A percentile compares a stretch with the other conserved stretches of the same genome.
Conservation (phyloP, 2,888 invertebrate genomes). For the Meliscaeva auricollis region DNA sequence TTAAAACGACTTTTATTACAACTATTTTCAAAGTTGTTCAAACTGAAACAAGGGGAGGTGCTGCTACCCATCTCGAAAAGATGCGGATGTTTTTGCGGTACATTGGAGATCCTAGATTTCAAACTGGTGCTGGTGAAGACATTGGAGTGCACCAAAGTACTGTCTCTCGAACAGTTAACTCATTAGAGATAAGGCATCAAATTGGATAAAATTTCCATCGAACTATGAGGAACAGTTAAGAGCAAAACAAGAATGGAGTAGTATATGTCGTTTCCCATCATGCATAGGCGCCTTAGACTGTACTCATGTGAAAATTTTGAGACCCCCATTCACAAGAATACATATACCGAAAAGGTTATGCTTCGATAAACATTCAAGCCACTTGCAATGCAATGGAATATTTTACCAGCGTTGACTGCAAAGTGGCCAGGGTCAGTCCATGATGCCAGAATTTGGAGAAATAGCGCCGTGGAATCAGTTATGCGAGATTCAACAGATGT, state of each 20-base stretch:
- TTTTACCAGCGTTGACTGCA: background rate
- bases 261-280: slow-evolving; percentile 9
- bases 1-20: no score
- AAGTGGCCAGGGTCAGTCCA: no score
- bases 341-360: background rate
- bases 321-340: slow-evolving; percentile 1
- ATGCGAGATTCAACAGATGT: no score
- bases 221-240: slow-evolving; percentile 24
- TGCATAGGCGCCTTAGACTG: slow-evolving; percentile 12
- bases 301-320: slow-evolving; percentile 1
- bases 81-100: slow-evolving; percentile 2
- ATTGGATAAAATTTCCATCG: slow-evolving; percentile 32
- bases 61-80: slow-evolving; percentile 16
- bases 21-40: no score
- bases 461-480: no score
- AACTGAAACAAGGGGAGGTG: slow-evolving; percentile 16
- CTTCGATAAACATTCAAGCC: slow-evolving; percentile 13
- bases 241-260: slow-evolving; percentile 3
- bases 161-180: slow-evolving; percentile 17
- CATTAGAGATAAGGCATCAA: background rate
- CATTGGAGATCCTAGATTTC: slow-evolving; percentile 1
- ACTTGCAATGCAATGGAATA: slow-evolving; percentile 11
- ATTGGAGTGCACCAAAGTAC: slow-evolving; percentile 1
- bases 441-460: no score
- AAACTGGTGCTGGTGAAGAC: slow-evolving; percentile 4